A percentile compares a stretch with the other conserved stretches of the same genome.
Evolutionary conservation across 2,113 vertebrate species (phyloP).

Genomic region (Prinia subflava): DNA sequence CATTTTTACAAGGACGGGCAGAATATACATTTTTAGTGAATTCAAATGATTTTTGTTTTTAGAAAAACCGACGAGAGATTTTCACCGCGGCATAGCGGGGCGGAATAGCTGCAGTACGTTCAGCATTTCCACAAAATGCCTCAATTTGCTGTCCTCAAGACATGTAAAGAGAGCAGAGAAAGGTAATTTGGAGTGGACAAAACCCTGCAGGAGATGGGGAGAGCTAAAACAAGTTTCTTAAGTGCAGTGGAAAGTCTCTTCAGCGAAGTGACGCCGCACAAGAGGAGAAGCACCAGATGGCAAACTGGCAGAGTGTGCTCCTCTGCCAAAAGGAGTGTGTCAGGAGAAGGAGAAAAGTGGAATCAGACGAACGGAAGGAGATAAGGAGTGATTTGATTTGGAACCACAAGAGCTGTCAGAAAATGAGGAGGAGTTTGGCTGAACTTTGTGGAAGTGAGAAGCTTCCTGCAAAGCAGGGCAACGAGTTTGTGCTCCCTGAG

Average conservation of each 20-base stretch:
- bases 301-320: constrained; percentile 38
- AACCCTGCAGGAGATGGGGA: neutral
- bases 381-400: constrained; percentile 58
- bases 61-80: neutral
- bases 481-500: constrained; percentile 11
- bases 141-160: neutral
- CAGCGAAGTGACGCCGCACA: neutral
- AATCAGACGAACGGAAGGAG: constrained; percentile 57
- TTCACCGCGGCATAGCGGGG: neutral
- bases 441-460: constrained; percentile 62
- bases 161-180: neutral
- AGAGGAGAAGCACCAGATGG: constrained; percentile 51
- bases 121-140: neutral
- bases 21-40: constrained; percentile 25
- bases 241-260: constrained; percentile 37
- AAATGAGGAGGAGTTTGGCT: constrained; percentile 67
- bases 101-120: neutral
- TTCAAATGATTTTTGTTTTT: constrained; percentile 3
- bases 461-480: constrained; percentile 57
- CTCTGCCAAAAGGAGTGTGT: constrained; percentile 53
- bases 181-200: constrained; percentile 2
- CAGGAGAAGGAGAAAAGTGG: constrained; percentile 52
- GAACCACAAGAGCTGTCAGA: constrained; percentile 56
- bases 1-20: neutral
- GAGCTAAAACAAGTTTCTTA: constrained; percentile 9